Base-by-base conservation (phyloP, 2,888 invertebrate genomes). In the Crioceris asparagi region DNA sequence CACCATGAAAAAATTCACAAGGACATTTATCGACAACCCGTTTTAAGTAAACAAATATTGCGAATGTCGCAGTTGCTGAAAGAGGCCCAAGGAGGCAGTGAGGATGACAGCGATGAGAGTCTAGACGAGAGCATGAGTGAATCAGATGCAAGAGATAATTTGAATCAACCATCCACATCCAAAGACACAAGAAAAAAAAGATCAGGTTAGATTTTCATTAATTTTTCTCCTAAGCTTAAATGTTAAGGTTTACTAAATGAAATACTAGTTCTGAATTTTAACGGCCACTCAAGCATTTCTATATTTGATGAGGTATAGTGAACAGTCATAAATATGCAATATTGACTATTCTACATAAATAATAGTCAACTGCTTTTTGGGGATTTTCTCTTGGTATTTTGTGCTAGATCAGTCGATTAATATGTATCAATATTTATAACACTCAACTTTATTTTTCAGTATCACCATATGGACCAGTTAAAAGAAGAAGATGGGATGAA, bases 1-100 rank as follows among this genome's bases (percentile, higher is more conserved):
- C 52, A 55, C 23, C 34, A 44, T n/a, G 45, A 51, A 30, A 45
- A 54, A 17, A 51, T 54, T 11, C 51, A 54, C 18, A 47, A 48
- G 38, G 37, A 36, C 8, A 30, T 46, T 21, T 53, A 54, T 35
- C 33, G 49, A 32, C 38, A 53, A 11, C 50, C 53, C 3, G 25
- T 48, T 32, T 18, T 39, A 3, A 33, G 41, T 8, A 36, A 39
- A 37, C 51, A 52, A 10, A 48, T 52, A 17, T 39, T 44, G 21
- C 18, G 35, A 27, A 41, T 54, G 11, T 52, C 51, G 3, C 40
- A 42, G 15, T 29, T 53, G 29, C 33, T 48, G 19, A 43, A 51
- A 31, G 29, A 32, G 3, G 47, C 46, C 3, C 46, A 49, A 37
- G 47, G 47, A 11, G 29, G 8, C 10, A 26, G 21, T 16, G 37